Base-by-base conservation (phyloP, 2,888 invertebrate species). In the Psylliodes chrysocephalus region DNA sequence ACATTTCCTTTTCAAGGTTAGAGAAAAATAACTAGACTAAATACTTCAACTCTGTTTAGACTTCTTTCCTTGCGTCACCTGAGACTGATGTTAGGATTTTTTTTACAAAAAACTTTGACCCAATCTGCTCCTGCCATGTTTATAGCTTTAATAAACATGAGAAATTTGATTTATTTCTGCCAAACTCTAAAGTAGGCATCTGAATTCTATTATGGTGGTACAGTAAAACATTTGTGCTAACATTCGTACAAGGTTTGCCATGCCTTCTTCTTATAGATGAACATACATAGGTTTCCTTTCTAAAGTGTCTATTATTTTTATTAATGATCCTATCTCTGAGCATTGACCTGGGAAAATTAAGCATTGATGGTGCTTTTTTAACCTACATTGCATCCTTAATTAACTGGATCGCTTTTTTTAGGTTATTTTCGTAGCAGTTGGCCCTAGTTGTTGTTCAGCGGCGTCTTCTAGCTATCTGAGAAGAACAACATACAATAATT, bases 1-100 rank as follows among this genome's bases (percentile, higher is more conserved):
- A 35, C 60, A 63, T 60, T 30, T 67, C 47, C 17, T 55, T 35
- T 14, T 53, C 55, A 15, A 69, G 42, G 14, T 55, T 28, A 28
- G 52, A 12, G 28, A 30, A 63, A 22, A 67, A 67, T 38, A 52
- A 18, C 12, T n/a, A 4, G 2, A 66, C 35, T 67, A 55, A 67
- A 69, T 40, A 51, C 66, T 15, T 47, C 60, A 8, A 65, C 42
- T 51, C 69, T 56, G 40, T 56, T 47, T 2, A 25, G 5, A 12
- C 25, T 47, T n/a, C 25, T 47, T 18, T 22, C 14, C 25, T 47
- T 25, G 8, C 5, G 47, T 47, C 19, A 25, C n/a, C 25, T 47
- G 18, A 47, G 22, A 12, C 15, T 47, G 7, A 47, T 44, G 6
- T 38, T 38, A 7, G 38, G 38, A 15, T 38, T 38, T 38, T 14